Base-by-base conservation (phyloP, 2,113 vertebrate genomes). In the Aleadryas rufinucha region DNA sequence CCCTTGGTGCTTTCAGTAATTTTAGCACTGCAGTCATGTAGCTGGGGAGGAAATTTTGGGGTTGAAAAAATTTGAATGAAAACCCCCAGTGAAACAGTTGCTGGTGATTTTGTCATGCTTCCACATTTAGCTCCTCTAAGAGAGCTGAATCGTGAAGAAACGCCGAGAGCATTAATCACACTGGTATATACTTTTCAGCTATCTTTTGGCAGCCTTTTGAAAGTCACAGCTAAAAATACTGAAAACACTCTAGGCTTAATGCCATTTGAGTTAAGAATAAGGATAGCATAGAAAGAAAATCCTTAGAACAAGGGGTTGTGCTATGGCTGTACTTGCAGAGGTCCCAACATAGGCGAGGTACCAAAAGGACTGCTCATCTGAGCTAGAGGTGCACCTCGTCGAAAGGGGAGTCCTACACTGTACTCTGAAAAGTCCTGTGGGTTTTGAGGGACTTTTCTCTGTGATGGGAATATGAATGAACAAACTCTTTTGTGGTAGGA, bases 161-260 rank as follows among this genome's bases (percentile, higher is more conserved):
- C 0, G 1, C 88, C 0, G 0, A 77, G 39, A 92, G 52, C 61
- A 66, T 96, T 92, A 75, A 90, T 92, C 82, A 95, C 33, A 28
- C 47, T 70, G 82, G 71, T 68, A 14, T 47, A 39, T 70, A 47
- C 47, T 71, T 88, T 85, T 68, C 74, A 71, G 78, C 65, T 92
- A 42, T 84, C 59, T 95, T 77, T 92, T 94, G 87, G 84, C 91
- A 95, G 87, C 72, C 42, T 87, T 91, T 76, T 84, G 84, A 96
- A 97, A 95, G 77, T 91, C 87, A 89, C 50, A 66, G 93, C 87
- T 94, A 89, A 94, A 96, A 95, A 95, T 95, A 95, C 68, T 78
- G 42, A 92, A 77, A 92, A 74, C 52, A 33, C 26, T 74, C 47
- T 18, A 22, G 56, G 69, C 60, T 75, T 63, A 87, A 42, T 63